A percentile compares a stretch with the other conserved stretches of the same genome.
phyloP scores from a whole-genome alignment of 2,888 invertebrate species.

The Acronicta alni region DNA sequence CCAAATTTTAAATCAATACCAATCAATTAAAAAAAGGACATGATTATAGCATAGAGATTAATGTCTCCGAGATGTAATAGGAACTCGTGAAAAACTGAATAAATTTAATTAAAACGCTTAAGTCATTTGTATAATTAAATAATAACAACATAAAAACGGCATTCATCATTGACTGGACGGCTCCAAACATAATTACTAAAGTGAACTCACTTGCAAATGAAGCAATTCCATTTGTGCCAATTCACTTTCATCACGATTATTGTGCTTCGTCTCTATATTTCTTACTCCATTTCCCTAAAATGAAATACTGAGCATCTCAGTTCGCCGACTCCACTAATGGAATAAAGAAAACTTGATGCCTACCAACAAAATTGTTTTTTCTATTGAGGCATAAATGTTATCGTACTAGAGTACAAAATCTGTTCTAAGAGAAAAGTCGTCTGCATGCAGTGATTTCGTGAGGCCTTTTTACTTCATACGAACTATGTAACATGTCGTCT shows the following conservation, averaged over 20 bases:
- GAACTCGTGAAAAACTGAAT: no score
- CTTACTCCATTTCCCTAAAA: conserved; percentile 53
- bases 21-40: no score
- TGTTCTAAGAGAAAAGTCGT: no score
- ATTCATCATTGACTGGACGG: conserved; percentile 9
- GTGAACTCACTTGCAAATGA: conserved; percentile 50
- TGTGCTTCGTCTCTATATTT: conserved; percentile 55
- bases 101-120: no score
- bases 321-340: conserved; percentile 15
- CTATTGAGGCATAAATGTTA: background rate
- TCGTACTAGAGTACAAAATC: no score
- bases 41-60: no score
- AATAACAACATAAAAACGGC: conserved; percentile 1
- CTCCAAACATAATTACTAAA: conserved; percentile 14
- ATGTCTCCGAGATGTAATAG: no score
- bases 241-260: conserved; percentile 59
- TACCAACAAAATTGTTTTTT: conserved; percentile 5
- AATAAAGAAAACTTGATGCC: conserved; percentile 12
- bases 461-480: no score
- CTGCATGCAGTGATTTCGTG: no score
- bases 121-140: background rate
- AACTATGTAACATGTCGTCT: no score
- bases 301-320: conserved; percentile 45
- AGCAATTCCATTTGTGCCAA: conserved; percentile 54
- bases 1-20: no score